These are phyloP conservation scores for Cyphomyrus plagiostoma DNA, from an alignment of 2,113 vertebrate species.

Conservation along the genomic window DNA sequence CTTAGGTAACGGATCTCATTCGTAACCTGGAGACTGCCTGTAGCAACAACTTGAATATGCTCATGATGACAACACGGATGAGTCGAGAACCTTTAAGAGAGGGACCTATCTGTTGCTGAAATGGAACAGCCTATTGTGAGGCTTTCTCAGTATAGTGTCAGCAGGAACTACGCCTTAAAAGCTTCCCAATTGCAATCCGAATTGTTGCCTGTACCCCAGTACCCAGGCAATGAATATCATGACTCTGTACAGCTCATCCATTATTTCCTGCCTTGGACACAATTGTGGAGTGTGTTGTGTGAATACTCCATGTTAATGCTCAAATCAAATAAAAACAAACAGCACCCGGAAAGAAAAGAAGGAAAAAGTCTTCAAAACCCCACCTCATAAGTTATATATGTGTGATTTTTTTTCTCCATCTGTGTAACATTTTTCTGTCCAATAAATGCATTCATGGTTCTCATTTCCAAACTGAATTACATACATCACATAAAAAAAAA, in stretches of 20 bases:
- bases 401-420: neutral
- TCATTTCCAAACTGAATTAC: neutral
- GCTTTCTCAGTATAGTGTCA: neutral
- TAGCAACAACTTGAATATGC: neutral
- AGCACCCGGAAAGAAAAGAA: neutral
- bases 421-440: neutral
- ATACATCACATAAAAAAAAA: neutral
- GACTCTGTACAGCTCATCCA: neutral
- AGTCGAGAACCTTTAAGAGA: neutral
- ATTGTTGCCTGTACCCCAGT: neutral
- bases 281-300: neutral
- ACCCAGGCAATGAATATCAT: neutral
- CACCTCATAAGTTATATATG: neutral
- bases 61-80: neutral
- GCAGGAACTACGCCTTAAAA: neutral
- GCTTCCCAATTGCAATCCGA: neutral
- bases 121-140: neutral
- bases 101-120: neutral
- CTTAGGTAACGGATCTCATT: too few relatives aligned
- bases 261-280: neutral
- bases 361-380: neutral
- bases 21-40: neutral
- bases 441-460: neutral
- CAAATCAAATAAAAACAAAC: neutral
- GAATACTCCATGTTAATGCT: neutral